Conservation (phyloP, 2,113 vertebrate species). For the Antennarius striatus region DNA sequence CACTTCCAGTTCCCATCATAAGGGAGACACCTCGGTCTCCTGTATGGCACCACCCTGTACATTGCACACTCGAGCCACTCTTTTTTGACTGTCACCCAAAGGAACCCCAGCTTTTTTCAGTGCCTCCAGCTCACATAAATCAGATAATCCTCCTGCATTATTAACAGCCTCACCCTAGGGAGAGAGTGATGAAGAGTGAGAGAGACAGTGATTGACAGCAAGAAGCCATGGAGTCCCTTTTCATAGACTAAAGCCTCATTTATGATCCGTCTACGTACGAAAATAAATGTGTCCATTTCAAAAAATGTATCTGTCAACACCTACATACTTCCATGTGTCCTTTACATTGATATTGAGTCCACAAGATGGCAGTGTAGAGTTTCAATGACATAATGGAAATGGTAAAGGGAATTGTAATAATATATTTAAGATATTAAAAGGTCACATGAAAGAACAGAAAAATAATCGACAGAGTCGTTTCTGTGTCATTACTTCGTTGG, state of each 20-base stretch:
- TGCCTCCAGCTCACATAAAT: slow-evolving; percentile 69
- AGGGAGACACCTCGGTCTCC: slow-evolving; percentile 47
- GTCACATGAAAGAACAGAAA: no score
- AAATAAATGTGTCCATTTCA: no score
- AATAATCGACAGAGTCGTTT: no score
- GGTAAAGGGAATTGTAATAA: no score
- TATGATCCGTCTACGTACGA: no score
- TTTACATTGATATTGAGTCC: no score
- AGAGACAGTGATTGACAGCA: slow-evolving; percentile 61
- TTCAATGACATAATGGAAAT: no score
- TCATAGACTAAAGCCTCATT: not conserved
- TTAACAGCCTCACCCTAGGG: slow-evolving; percentile 66
- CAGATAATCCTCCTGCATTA: slow-evolving; percentile 78
- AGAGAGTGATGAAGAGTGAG: slow-evolving; percentile 18
- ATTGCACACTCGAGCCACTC: slow-evolving; percentile 17
- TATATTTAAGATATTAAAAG: no score
- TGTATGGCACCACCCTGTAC: slow-evolving; percentile 47
- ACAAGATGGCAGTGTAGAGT: no score
- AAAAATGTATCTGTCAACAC: no score
- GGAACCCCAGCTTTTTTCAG: slow-evolving; percentile 61
- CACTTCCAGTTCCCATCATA: slow-evolving; percentile 57
- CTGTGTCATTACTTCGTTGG: no score
- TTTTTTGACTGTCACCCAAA: slow-evolving; percentile 55
- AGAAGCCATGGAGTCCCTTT: slow-evolving; percentile 35
- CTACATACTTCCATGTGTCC: no score